Percentiles rank a stretch among this genome's conserved stretches.
Evolutionary conservation across 2,113 vertebrate genomes (phyloP).

Genomic region (Colossoma macropomum): DNA sequence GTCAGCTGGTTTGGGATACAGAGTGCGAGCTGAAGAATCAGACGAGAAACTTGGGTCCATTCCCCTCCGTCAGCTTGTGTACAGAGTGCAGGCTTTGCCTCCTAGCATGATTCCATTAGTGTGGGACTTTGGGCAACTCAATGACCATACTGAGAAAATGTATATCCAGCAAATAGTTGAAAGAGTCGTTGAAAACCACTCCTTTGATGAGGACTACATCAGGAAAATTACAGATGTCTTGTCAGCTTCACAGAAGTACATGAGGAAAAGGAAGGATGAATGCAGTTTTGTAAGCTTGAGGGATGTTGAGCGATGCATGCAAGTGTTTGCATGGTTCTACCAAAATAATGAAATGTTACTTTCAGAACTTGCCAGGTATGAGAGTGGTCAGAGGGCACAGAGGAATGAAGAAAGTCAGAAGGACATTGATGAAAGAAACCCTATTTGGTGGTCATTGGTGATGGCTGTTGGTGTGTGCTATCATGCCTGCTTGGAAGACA

Average conservation of each 20-base stretch:
- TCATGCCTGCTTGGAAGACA: slow-evolving; percentile 88
- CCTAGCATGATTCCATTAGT: slow-evolving; percentile 93
- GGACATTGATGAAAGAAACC: slow-evolving; percentile 47
- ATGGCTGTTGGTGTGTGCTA: slow-evolving; percentile 91
- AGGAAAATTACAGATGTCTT: slow-evolving; percentile 77
- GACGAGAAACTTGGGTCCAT: slow-evolving; percentile 89
- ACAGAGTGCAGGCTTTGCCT: slow-evolving; percentile 92
- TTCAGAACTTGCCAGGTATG: slow-evolving; percentile 68
- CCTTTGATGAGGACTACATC: not conserved
- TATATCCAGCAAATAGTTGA: slow-evolving; percentile 92
- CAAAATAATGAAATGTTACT: slow-evolving; percentile 74
- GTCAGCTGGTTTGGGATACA: slow-evolving; percentile 90
- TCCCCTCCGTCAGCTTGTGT: slow-evolving; percentile 93
- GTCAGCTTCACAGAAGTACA: slow-evolving; percentile 87
- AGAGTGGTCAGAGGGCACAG: slow-evolving; percentile 24
- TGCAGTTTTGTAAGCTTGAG: slow-evolving; percentile 94
- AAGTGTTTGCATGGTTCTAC: slow-evolving; percentile 88
- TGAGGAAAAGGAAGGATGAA: slow-evolving; percentile 83
- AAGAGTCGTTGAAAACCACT: slow-evolving; percentile 71
- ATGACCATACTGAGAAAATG: slow-evolving; percentile 80
- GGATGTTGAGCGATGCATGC: slow-evolving; percentile 94
- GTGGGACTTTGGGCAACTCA: slow-evolving; percentile 97
- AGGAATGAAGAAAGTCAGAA: slow-evolving; percentile 23
- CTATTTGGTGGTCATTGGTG: slow-evolving; percentile 86
- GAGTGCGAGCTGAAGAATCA: slow-evolving; percentile 85